These are phyloP conservation scores for Clepsis dumicolana DNA, from an alignment of 2,888 invertebrate genomes.

Conservation along the genomic window DNA sequence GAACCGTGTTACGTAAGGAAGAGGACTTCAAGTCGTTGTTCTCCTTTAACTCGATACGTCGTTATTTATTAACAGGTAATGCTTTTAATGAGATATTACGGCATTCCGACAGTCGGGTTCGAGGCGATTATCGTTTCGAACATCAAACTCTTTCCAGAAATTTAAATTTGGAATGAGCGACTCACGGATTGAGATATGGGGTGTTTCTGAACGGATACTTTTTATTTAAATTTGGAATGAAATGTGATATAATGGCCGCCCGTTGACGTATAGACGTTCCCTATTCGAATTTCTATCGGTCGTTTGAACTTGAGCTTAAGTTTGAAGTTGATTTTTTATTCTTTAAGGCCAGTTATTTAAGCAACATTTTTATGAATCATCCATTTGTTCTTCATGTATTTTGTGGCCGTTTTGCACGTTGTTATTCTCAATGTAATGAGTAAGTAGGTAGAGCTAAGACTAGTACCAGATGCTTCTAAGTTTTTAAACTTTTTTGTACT, in stretches of 20 bases:
- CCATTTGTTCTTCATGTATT: not conserved
- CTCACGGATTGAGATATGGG: conserved; percentile 76
- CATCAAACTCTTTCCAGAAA: conserved; percentile 82
- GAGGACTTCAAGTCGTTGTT: conserved; percentile 63
- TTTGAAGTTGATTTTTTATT: conserved; percentile 17
- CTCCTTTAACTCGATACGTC: conserved; percentile 58
- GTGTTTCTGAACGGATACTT: conserved; percentile 73
- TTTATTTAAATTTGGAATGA: conserved; percentile 77
- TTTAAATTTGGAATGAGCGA: conserved; percentile 77
- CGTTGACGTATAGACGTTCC: conserved; percentile 67
- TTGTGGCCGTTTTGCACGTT: not conserved
- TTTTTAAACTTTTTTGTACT: too few species aligned
- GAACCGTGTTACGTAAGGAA: conserved; percentile 53
- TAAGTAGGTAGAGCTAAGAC: not conserved
- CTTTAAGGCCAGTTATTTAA: conserved; percentile 22
- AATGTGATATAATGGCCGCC: conserved; percentile 71
- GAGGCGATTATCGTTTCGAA: conserved; percentile 76
- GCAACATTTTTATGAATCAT: conserved; percentile 10
- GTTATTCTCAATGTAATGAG: not conserved
- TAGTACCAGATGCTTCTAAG: too few species aligned
- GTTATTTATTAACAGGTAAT: conserved; percentile 61
- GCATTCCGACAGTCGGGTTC: conserved; percentile 72
- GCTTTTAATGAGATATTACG: conserved; percentile 80
- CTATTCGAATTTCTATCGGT: conserved; percentile 55
- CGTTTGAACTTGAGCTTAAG: conserved; percentile 52